Conservation (phyloP, 2,888 invertebrate genomes). For the Melieria crassipennis region DNA sequence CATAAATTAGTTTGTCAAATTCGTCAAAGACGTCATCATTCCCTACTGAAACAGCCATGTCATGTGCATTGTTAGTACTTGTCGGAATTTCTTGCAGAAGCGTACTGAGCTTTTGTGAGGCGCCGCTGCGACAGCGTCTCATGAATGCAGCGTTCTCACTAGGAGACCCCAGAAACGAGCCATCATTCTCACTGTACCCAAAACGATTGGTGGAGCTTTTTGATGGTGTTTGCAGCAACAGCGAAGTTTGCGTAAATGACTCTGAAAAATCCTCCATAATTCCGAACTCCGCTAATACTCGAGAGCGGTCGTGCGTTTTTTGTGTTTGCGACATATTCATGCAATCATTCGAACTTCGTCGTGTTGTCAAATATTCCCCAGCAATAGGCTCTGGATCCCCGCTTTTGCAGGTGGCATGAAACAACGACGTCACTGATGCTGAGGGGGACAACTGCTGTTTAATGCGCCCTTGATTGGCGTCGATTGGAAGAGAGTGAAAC, state of each 20-base stretch:
- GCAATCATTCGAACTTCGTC: conserved; percentile 27
- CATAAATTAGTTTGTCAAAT: conserved; percentile 57
- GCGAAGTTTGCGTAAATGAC: conserved; percentile 45
- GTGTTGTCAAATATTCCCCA: conserved; percentile 15
- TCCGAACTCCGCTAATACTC: conserved; percentile 57
- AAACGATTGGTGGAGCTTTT: background rate
- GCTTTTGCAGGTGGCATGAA: conserved; percentile 19
- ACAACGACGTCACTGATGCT: conserved; percentile 32
- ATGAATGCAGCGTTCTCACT: conserved; percentile 41
- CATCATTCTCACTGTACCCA: conserved; percentile 41
- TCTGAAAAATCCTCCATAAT: conserved; percentile 54
- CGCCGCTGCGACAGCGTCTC: conserved; percentile 48
- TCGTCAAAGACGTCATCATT: conserved; percentile 52
- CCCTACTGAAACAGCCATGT: conserved; percentile 21
- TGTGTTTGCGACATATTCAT: too few species aligned
- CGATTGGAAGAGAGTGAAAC: background rate
- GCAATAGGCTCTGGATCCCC: too few species aligned
- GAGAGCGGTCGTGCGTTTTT: conserved; percentile 34
- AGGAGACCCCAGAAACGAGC: conserved; percentile 55
- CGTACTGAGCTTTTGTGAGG: conserved; percentile 48
- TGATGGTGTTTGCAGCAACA: conserved; percentile 14
- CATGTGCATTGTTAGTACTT: too few species aligned
- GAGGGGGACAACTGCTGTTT: conserved; percentile 19
- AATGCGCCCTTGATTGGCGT: background rate
- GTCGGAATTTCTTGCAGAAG: conserved; percentile 37